These are phyloP conservation scores for Rhinolophus ferrumequinum DNA, from an alignment of 2,113 vertebrate genomes.

Conservation along the genomic window DNA sequence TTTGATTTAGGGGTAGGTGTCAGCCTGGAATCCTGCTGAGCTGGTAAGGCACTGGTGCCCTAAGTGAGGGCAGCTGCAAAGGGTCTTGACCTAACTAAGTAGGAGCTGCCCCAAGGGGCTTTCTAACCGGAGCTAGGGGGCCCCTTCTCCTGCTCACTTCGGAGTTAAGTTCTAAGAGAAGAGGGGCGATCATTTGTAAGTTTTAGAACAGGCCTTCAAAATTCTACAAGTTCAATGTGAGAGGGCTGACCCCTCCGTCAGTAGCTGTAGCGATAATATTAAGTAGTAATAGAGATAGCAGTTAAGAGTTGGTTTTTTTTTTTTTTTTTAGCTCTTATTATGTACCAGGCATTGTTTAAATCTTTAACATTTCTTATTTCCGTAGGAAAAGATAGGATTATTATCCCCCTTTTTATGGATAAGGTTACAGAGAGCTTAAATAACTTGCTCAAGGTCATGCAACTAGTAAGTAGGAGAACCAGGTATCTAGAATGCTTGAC, in stretches of 20 bases:
- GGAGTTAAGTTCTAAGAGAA: neutral
- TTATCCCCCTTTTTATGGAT: neutral
- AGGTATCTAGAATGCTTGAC: neutral
- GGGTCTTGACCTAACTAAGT: too few relatives aligned
- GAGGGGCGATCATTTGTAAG: neutral
- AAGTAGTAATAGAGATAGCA: neutral
- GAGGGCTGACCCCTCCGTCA: neutral
- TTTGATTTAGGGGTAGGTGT: too few relatives aligned
- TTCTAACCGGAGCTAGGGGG: too few relatives aligned
- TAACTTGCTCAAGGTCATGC: slow-evolving; percentile 18
- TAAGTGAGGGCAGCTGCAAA: too few relatives aligned
- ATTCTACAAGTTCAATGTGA: neutral
- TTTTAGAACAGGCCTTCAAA: neutral
- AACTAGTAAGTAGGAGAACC: neutral
- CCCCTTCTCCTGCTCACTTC: too few relatives aligned
- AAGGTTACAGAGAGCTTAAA: neutral
- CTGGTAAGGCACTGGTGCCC: too few relatives aligned
- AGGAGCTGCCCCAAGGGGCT: too few relatives aligned
- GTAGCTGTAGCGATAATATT: neutral
- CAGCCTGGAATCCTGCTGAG: too few relatives aligned
- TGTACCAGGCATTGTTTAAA: neutral
- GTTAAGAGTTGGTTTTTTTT: neutral
- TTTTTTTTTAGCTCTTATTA: neutral
- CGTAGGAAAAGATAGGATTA: neutral
- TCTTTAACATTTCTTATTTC: neutral